phyloP scores from a whole-genome alignment of 2,113 vertebrate genomes.

The Otolemur garnettii region DNA sequence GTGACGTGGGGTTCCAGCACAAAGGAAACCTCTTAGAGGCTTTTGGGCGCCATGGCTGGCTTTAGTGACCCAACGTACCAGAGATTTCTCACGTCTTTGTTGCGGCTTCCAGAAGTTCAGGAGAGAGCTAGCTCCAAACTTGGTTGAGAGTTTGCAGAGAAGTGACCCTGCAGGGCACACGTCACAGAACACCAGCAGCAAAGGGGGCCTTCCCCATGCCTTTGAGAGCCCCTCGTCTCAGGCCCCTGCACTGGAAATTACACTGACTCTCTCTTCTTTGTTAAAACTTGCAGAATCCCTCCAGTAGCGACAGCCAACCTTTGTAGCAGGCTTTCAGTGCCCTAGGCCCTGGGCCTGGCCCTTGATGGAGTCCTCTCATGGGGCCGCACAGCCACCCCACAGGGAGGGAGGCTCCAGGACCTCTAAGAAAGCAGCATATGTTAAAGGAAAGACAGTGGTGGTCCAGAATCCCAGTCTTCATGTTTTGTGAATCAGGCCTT shows the following conservation, averaged over 20 bases:
- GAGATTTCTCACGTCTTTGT: not conserved
- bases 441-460: not conserved
- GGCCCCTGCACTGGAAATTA: not conserved
- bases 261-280: not conserved
- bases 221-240: not conserved
- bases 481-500: not conserved
- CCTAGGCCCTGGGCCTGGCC: not conserved
- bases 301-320: too few species aligned
- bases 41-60: accelerated
- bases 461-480: not conserved
- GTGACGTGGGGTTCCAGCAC: not conserved
- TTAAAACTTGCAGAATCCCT: not conserved
- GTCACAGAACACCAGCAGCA: not conserved
- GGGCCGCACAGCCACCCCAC: not conserved
- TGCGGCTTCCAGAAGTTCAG: not conserved
- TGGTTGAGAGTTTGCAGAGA: not conserved
- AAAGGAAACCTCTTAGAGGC: not conserved
- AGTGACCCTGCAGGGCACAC: not conserved
- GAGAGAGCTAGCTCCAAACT: not conserved
- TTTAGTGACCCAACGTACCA: not conserved
- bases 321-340: not conserved
- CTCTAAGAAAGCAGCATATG: not conserved
- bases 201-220: not conserved
- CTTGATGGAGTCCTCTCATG: accelerated
- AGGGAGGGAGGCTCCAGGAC: not conserved